phyloP scores from a whole-genome alignment of 1,140 invertebrate species.

The Mamestra configurata region DNA sequence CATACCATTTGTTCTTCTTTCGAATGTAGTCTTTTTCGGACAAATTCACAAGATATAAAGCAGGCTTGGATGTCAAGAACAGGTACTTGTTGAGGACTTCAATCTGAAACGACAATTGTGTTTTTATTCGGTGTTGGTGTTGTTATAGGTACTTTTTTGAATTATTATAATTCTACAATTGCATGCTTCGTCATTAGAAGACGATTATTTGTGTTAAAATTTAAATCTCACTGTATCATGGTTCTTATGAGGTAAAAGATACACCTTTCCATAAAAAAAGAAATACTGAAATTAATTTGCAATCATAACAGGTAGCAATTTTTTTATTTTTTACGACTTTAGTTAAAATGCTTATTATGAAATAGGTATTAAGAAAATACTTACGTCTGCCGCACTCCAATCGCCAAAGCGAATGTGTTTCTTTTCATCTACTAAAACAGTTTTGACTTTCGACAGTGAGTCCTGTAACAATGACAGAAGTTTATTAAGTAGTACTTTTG shows the following conservation, averaged over 20 bases:
- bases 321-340: too few species aligned
- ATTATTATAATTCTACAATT: too few species aligned
- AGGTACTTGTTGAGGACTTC: conserved; percentile 98
- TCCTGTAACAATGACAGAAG: conserved; percentile 91
- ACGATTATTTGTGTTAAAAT: too few species aligned
- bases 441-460: conserved; percentile 95
- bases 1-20: conserved; percentile 99
- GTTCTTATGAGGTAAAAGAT: too few species aligned
- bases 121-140: background rate
- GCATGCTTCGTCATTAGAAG: too few species aligned
- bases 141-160: too few species aligned
- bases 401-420: conserved; percentile 97
- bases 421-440: conserved; percentile 95
- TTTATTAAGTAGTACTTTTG: background rate
- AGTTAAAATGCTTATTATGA: too few species aligned
- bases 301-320: too few species aligned
- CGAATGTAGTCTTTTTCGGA: conserved; percentile 99
- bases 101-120: conserved; percentile 91
- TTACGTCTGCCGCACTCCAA: conserved; percentile 98
- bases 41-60: conserved; percentile 99
- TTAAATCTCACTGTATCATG: too few species aligned
- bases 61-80: conserved; percentile 99
- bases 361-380: conserved; percentile 65
- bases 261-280: background rate
- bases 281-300: too few species aligned